Evolutionary conservation across 1,140 invertebrate species (phyloP), one percentile per base, ranked within the genome.

Genomic region (Drosophila ogumai): DNA sequence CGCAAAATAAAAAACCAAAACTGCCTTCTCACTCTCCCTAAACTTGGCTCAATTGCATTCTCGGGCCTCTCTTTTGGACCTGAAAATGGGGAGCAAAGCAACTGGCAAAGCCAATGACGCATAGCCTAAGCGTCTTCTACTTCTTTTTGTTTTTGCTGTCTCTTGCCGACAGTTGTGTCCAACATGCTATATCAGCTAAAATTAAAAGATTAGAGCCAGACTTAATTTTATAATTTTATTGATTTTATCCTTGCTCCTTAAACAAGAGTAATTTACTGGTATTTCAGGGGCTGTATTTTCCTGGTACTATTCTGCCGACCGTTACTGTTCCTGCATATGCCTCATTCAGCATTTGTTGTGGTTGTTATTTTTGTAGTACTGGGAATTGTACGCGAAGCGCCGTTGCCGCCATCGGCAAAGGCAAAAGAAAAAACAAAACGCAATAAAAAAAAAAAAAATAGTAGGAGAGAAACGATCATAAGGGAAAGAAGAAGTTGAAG

Each of bases 301-400:
- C 9, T 43, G 57, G 19, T 12, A 17, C 17, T 67, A 69, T n/a
- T 15, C 43, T 10, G 8, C 3, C 25, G 3, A 6, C 47, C 63
- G 3, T 19, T 36, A 32, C 40, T 67, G 66, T 69, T 44, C 10
- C 15, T 64, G 34, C 61, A 65, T 75, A 65, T 75, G 40, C 79
- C 75, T 77, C 84, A 84, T 87, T 87, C 80, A 87, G 68, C 56
- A 77, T 65, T 85, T 69, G 59, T 49, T 58, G 58, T 61, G 25
- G 22, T 49, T 61, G 41, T 44, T 68, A 64, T 49, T 69, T 43
- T 71, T 72, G 47, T 55, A 60, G 71, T 44, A 49, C 59, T 59
- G 57, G 68, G 72, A 82, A 78, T 84, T 72, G 81, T 88, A 88
- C 85, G 80, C 84, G 76, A 88, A 84, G 84, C 84, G 84, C 85